These are phyloP conservation scores for Luscinia megarhynchos DNA, from an alignment of 2,797 vertebrate species.

Conservation along the genomic window DNA sequence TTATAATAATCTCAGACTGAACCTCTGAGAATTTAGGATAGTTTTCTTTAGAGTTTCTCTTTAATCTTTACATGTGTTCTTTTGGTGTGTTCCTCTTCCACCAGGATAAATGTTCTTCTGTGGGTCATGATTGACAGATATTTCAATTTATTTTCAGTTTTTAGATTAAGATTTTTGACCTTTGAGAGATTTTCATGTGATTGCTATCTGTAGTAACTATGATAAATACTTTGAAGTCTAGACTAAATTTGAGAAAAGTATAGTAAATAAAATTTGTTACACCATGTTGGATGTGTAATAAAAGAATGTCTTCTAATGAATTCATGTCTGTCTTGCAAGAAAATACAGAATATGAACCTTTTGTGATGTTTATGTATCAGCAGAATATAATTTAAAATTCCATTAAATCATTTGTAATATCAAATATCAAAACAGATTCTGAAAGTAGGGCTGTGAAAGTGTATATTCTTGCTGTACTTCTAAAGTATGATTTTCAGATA, in stretches of 20 bases:
- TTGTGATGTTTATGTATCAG: neutral
- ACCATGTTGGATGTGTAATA: neutral
- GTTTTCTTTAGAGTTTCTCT: neutral
- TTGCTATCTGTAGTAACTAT: neutral
- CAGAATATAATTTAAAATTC: neutral
- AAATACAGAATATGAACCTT: neutral
- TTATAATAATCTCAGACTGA: neutral
- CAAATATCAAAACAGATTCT: neutral
- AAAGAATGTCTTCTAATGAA: neutral
- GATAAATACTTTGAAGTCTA: neutral
- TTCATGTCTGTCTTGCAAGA: neutral
- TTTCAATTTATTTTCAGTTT: neutral
- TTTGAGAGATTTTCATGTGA: neutral
- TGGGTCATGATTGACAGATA: neutral
- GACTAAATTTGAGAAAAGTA: neutral
- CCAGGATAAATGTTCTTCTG: neutral
- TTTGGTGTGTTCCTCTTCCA: neutral
- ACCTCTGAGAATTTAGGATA: neutral
- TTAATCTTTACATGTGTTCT: neutral
- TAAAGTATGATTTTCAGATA: neutral
- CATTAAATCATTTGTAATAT: neutral
- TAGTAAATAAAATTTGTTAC: neutral
- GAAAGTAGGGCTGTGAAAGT: neutral
- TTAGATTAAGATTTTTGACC: neutral
- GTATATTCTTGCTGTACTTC: neutral